phyloP scores from a whole-genome alignment of 1,140 invertebrate species.

The Anoplolepis gracilipes region DNA sequence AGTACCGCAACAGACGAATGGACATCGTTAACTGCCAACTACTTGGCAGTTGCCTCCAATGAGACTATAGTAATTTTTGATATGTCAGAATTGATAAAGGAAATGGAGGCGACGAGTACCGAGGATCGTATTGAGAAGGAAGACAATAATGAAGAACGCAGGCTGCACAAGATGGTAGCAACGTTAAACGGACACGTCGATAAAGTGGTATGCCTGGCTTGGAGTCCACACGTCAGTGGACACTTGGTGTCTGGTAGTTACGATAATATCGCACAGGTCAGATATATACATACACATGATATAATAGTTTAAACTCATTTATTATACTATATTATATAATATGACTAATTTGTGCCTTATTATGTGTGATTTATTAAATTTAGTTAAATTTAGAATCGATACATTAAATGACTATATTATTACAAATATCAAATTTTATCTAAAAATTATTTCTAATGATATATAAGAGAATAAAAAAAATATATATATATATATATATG shows the following conservation, averaged over 20 bases:
- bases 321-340: too few relatives aligned
- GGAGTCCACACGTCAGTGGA: conserved; percentile 91
- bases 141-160: conserved; percentile 68
- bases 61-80: conserved; percentile 87
- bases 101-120: not conserved
- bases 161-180: conserved; percentile 82
- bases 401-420: not conserved
- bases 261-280: conserved; percentile 89
- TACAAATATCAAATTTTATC: conserved; percentile 1
- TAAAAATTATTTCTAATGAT: conserved; percentile 3
- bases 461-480: too few relatives aligned
- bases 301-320: conserved; percentile 37
- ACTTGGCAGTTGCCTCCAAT: conserved; percentile 88
- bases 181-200: conserved; percentile 87
- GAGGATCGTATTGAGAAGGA: not conserved
- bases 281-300: conserved; percentile 11
- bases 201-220: conserved; percentile 88
- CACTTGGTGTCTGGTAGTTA: conserved; percentile 90
- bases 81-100: conserved; percentile 71
- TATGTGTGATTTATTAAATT: too few relatives aligned
- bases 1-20: conserved; percentile 87
- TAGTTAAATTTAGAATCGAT: too few relatives aligned
- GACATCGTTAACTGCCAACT: conserved; percentile 87
- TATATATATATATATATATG: too few relatives aligned
- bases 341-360: not conserved